Evolutionary conservation across 2,888 invertebrate genomes (phyloP).

Genomic region (Drosophila vallismaia): DNA sequence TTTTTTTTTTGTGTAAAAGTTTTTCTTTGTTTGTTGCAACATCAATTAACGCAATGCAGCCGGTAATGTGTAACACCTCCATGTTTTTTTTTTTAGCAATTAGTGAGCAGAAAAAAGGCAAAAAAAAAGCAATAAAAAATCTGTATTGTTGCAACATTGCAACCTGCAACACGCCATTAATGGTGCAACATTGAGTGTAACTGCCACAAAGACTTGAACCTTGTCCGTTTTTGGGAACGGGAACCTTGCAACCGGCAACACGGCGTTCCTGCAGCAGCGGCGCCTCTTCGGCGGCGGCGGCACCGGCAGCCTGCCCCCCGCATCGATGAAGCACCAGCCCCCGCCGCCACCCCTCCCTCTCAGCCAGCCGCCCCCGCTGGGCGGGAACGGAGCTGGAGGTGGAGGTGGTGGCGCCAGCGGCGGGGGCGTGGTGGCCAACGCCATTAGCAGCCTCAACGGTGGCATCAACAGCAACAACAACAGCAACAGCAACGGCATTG

Average conservation of each 20-base stretch:
- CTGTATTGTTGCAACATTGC: neutral
- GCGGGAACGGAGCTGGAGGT: too few species aligned
- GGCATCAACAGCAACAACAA: slow-evolving; percentile 39
- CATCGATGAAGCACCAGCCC: slow-evolving; percentile 47
- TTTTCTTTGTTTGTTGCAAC: neutral
- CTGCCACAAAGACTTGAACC: slow-evolving; percentile 8
- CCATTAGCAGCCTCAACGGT: slow-evolving; percentile 52
- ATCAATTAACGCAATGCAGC: neutral
- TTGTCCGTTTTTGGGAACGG: neutral
- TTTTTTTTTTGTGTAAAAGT: neutral
- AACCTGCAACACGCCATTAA: slow-evolving; percentile 12
- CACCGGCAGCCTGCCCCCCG: slow-evolving; percentile 9
- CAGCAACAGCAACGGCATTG: slow-evolving; percentile 25
- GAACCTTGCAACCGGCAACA: slow-evolving; percentile 44
- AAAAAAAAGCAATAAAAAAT: neutral
- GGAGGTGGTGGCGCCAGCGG: slow-evolving; percentile 21
- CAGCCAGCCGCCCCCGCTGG: slow-evolving; percentile 58
- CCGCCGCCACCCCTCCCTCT: slow-evolving; percentile 55
- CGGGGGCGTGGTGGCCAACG: slow-evolving; percentile 39
- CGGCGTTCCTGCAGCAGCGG: slow-evolving; percentile 77
- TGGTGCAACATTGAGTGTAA: slow-evolving; percentile 17
- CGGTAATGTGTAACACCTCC: neutral
- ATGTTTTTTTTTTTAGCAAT: neutral
- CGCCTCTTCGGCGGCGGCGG: slow-evolving; percentile 71
- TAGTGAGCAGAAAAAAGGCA: neutral